Conservation (phyloP, 2,113 vertebrate species). For the Scytalopus superciliaris region DNA sequence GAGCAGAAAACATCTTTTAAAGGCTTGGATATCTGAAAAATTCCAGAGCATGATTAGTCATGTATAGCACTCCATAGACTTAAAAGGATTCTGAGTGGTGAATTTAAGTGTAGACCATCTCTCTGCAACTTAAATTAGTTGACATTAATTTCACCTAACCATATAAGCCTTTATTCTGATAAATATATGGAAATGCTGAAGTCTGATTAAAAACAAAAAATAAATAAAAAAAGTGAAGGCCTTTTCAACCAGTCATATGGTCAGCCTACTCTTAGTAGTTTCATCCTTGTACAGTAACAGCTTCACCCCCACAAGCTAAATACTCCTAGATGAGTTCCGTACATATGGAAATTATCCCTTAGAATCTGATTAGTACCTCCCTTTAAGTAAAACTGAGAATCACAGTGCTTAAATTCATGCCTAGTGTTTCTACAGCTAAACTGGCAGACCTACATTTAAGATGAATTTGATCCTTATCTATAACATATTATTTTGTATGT, state of each 20-base stretch:
- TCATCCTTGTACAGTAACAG: neutral
- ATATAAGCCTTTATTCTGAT: neutral
- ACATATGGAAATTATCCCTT: neutral
- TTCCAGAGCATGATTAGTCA: neutral
- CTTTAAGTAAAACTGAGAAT: neutral
- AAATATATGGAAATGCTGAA: neutral
- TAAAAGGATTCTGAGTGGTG: neutral
- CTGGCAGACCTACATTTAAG: neutral
- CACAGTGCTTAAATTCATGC: neutral
- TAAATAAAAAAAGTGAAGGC: neutral
- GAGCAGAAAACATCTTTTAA: neutral
- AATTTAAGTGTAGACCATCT: neutral
- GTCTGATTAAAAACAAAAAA: neutral
- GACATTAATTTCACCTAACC: neutral
- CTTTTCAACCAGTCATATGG: neutral
- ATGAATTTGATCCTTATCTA: neutral
- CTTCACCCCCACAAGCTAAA: fast-evolving
- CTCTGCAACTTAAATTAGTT: neutral
- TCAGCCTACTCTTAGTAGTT: neutral
- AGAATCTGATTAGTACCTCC: neutral
- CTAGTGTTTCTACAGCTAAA: neutral
- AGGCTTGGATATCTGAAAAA: neutral
- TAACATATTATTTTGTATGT: neutral
- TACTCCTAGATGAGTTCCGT: neutral
- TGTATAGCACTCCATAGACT: neutral